Evolutionary conservation across 1,140 invertebrate species (phyloP), one percentile per base, ranked within the genome.

Genomic region (Drosophila melanogaster): DNA sequence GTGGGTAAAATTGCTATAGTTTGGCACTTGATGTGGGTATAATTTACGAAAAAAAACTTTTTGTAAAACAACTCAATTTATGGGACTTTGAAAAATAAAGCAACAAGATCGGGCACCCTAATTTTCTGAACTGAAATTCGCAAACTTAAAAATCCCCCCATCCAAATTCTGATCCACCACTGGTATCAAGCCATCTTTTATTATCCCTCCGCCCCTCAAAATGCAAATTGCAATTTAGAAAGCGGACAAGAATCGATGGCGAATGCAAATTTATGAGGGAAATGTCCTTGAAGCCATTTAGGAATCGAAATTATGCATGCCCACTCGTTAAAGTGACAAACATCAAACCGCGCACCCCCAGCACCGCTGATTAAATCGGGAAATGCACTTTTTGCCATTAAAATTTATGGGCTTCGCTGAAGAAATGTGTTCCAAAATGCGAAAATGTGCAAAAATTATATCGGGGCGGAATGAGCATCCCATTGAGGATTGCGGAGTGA

Each of bases 341-440:
- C 73, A 81, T 74, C 43, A 64, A 35, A 24, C 71, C 59, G 38
- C 30, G 46, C 50, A 24, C 30, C 33, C 14, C 2, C 10, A n/a
- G 14, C 35, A 5, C 41, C 49, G 47, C 30, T 37, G 40, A 58
- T 58, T 35, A 17, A 30, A 49, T 61, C 71, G 76, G 61, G 59
- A 69, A 78, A 79, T 79, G 79, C 79, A 59, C 71, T 77, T 84
- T 86, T 89, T 89, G 77, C 79, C 84, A 89, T 89, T 89, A 89
- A 89, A 89, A 89, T 89, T 89, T 78, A 86, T 86, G 81, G 67
- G 57, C 37, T 44, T 47, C n/a, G 50, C 24, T 6, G 22, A 49
- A 35, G 41, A 51, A 65, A 71, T 76, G 64, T 65, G 77, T 71
- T 72, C 71, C 77, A 59, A 74, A 62, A 56, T 77, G 57, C 58